A percentile compares a stretch with the other conserved stretches of the same genome.
Evolutionary conservation across 2,113 vertebrate species (phyloP).

Genomic region (Barbus barbus): DNA sequence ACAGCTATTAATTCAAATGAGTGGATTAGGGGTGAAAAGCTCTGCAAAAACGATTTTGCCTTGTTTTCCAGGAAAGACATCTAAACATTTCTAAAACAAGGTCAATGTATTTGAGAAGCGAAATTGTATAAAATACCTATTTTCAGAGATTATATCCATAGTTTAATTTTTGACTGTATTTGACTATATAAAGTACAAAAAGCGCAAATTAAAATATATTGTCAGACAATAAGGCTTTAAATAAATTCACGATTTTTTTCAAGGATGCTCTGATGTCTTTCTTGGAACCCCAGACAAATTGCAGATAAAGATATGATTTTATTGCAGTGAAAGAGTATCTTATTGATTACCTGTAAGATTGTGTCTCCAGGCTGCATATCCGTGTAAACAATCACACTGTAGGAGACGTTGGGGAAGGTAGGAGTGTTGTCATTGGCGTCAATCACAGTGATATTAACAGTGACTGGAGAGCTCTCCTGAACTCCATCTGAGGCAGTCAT

Average conservation of each 20-base stretch:
- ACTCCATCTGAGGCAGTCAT: constrained; percentile 93
- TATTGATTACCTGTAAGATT: constrained; percentile 80
- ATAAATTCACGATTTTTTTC: neutral
- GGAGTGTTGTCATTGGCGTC: constrained; percentile 97
- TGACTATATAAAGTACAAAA: neutral
- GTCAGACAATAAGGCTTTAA: neutral
- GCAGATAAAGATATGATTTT: neutral
- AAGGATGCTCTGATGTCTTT: neutral
- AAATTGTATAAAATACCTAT: neutral
- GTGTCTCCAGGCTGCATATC: constrained; percentile 87
- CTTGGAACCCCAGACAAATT: too few relatives aligned
- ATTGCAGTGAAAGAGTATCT: constrained; percentile 21
- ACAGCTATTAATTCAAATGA: constrained; percentile 40
- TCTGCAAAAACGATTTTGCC: neutral
- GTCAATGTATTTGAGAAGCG: neutral
- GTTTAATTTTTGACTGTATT: neutral
- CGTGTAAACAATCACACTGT: constrained; percentile 87
- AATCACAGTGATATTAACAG: constrained; percentile 86
- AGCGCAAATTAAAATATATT: neutral
- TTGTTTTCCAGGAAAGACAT: constrained; percentile 1
- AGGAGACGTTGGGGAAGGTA: constrained; percentile 90
- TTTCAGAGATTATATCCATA: neutral
- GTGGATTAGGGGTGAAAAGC: constrained; percentile 47
- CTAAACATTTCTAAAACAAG: neutral
- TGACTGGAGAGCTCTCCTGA: constrained; percentile 86